Evolutionary conservation across 2,113 vertebrate genomes (phyloP), one percentile per base, ranked within the genome.

Genomic region (Cephalopterus ornatus): DNA sequence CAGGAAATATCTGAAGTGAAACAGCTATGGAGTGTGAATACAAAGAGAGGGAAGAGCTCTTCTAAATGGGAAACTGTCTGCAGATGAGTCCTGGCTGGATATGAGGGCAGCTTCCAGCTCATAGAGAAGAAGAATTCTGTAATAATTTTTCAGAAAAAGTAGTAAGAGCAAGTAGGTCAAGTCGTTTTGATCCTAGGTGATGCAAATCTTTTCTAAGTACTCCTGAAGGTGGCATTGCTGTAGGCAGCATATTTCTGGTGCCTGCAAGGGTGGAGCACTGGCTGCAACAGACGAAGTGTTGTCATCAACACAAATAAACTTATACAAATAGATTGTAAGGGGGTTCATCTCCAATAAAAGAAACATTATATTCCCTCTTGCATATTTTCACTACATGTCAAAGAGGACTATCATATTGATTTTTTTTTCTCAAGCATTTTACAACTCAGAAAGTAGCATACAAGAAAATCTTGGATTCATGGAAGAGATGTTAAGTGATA

Each of bases 341-440:
- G n/a, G 30, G 18, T 30, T 68, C 33, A 28, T 20, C 22, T 73
- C 49, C 37, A 52, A 7, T 32, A 61, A 87, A 77, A 89, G 23
- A 61, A 68, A 61, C 12, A n/a, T 27, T 13, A 42, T 47, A 52
- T 39, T 73, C 3, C 47, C 12, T 74, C 52, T 61, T 37, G 65
- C 58, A 42, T 0, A 3, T 23, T 79, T 91, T 44, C 5, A 70
- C 16, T 52, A 7, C 0, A 0, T 62, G n/a, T 70, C 41, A 66
- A 39, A 56, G 52, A 30, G 19, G 77, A 28, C 32, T 20, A 17
- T 27, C 1, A 0, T 56, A n/a, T 28, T 82, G 32, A 52, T n/a
- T 14, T 20, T 7, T 58, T 70, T 16, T 33, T 52, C 44, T 9
- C 1, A 66, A 39, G 14, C 32, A 58, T 78, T 89, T 81, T 52